These are phyloP conservation scores for Polydrusus tereticollis DNA, from an alignment of 2,888 invertebrate genomes.

Conservation along the genomic window DNA sequence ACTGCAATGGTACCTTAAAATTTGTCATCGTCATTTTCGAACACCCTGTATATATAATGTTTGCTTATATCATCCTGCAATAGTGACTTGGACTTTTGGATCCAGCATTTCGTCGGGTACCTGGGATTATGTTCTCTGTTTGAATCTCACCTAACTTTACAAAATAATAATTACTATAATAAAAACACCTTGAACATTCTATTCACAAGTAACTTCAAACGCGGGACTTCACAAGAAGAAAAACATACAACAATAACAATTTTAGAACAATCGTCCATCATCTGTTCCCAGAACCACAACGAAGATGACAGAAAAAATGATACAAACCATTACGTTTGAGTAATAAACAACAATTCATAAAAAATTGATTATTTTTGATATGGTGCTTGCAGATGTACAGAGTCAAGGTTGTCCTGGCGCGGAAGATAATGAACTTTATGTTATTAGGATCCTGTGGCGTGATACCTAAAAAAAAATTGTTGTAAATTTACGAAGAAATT, in stretches of 20 bases:
- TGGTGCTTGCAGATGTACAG: background rate
- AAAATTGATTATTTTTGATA: constrained; percentile 1
- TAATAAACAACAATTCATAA: background rate
- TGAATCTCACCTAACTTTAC: too few relatives aligned
- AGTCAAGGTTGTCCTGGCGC: background rate
- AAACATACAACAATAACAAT: background rate
- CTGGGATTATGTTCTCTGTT: too few relatives aligned
- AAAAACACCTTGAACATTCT: background rate
- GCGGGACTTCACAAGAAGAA: background rate
- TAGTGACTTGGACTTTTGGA: too few relatives aligned
- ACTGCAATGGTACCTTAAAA: too few relatives aligned
- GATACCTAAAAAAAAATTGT: too few relatives aligned
- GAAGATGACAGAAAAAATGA: background rate
- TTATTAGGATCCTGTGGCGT: too few relatives aligned
- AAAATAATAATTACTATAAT: too few relatives aligned
- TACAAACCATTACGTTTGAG: background rate
- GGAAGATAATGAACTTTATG: background rate
- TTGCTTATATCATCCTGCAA: too few relatives aligned
- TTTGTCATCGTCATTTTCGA: too few relatives aligned
- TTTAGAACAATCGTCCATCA: background rate
- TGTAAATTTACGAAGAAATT: too few relatives aligned
- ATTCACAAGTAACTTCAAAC: background rate
- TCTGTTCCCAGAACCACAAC: background rate
- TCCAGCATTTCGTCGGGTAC: too few relatives aligned
- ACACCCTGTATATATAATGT: too few relatives aligned